Evolutionary conservation across 2,888 invertebrate genomes (phyloP), one percentile per base, ranked within the genome.

Genomic region (Drosophila algonquin): DNA sequence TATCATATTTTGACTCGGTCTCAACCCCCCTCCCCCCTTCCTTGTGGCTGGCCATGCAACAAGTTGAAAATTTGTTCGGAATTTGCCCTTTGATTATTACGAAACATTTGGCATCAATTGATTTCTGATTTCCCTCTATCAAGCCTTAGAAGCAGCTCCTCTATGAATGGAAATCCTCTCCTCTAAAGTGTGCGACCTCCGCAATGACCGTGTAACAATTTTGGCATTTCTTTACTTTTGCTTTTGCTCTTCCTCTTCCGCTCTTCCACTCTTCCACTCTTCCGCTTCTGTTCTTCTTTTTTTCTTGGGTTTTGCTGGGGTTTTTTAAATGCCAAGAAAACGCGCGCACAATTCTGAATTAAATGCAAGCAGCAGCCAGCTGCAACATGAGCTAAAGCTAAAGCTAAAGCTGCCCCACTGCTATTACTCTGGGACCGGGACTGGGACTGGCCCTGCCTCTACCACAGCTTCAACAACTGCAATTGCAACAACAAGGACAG

Each of bases 181-280:
- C 80, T 80, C 63, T 50, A 21, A 30, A 30, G 85, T 60, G 85
- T 60, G 75, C 87, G 87, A 81, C 89, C 87, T 88, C 89, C 89
- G 77, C 84, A 88, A 84, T 84, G 84, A 75, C 84, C 84, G 84
- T 84, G 89, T 89, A 87, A 88, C 89, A 84, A 84, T 84, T 84
- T 84, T 75, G 84, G 87, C n/a, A 35, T 63, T 46, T 46, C 63
- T 51, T 52, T 52, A 18, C n/a, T 35, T 64, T 58, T 58, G 35
- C 52, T 47, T 12, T 21, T 16, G 32, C 16, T 24, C 16, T 24
- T 16, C 24, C 21, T 12, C 32, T 2, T 46, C 46, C n/a, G 18
- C 18, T 46, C 4, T 3, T 16, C 10, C n/a, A n/a, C 4, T 10
- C 4, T 9, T n/a, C 4, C 21, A 10, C 18, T 16, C 44, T 32